These are phyloP conservation scores for Passer domesticus DNA, from an alignment of 2,113 vertebrate genomes.

Conservation along the genomic window DNA sequence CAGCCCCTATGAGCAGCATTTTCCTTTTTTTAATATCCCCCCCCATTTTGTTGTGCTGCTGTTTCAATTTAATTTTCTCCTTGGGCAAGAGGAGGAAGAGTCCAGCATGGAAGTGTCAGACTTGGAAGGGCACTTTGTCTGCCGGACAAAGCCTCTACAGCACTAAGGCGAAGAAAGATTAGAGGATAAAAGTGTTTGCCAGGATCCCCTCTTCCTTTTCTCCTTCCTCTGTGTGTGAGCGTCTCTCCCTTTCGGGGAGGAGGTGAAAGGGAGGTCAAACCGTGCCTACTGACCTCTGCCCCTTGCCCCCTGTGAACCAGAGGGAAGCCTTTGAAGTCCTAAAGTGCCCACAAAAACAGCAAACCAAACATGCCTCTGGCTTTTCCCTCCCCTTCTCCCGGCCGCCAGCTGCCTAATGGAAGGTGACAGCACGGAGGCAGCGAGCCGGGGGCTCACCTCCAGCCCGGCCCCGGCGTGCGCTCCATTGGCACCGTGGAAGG, in stretches of 20 bases:
- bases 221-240: slow-evolving; percentile 13
- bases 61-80: neutral
- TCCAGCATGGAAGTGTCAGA: neutral
- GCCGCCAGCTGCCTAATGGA: slow-evolving; percentile 32
- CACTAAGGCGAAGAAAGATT: slow-evolving; percentile 39
- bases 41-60: neutral
- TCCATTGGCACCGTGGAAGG: neutral
- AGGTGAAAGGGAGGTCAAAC: slow-evolving; percentile 66
- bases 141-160: slow-evolving; percentile 3
- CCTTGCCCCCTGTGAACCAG: slow-evolving; percentile 65
- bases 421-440: slow-evolving; percentile 29
- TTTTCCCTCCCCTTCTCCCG: slow-evolving; percentile 20
- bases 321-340: slow-evolving; percentile 62
- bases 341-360: slow-evolving; percentile 50
- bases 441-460: neutral
- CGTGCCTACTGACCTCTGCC: slow-evolving; percentile 44
- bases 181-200: slow-evolving; percentile 36
- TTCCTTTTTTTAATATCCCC: neutral
- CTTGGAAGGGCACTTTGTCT: slow-evolving; percentile 26
- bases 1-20: neutral
- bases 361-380: slow-evolving; percentile 19
- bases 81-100: neutral
- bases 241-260: neutral
- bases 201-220: neutral
- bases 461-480: neutral